Evolutionary conservation across 2,888 invertebrate genomes (phyloP), one percentile per base, ranked within the genome.

Genomic region (Amblyteles armatorius): DNA sequence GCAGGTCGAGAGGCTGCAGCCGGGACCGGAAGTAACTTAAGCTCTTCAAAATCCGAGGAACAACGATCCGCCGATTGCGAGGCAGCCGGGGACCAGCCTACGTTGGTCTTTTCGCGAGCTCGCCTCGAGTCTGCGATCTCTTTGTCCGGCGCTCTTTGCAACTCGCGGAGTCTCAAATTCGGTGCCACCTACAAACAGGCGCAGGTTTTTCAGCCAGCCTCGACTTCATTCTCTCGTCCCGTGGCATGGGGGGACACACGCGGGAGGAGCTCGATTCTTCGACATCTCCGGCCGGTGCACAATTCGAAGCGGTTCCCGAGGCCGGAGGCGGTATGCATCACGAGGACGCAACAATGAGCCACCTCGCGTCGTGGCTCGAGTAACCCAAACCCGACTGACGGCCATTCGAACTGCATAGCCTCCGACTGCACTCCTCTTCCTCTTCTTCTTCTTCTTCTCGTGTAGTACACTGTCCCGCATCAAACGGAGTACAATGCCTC

Each of bases 331-430:
- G 57, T 29, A 44, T 68, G 82, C 68, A 69, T 76, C 74, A 40
- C 57, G 82, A 68, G 84, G 69, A 81, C 80, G 84, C 67, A 82
- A 83, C 83, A 85, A 88, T 88, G 88, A 89, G 87, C 87, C 86
- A 87, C 87, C 77, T 82, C 84, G 87, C 82, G 77, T 83, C 83
- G 78, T 73, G 86, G 87, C 82, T 86, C 88, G 84, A 88, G 89
- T 89, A 88, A 88, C 87, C 77, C 79, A 84, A 88, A 73, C 87
- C 83, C 74, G 69, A 63, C 72, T 82, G 85, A 82, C 85, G 72
- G 79, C 80, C 85, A 83, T 77, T 83, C 84, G 71, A 67, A 57
- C 55, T 76, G 22, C 76, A 52, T 48, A 74, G 84, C 83, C 44
- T 68, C 74, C 79, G 83, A 77, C 74, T 60, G 29, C 68, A 48